These are phyloP conservation scores for Geodia barretti DNA, from an alignment of 37 sponge, comb jelly and placozoan species.

Conservation along the genomic window DNA sequence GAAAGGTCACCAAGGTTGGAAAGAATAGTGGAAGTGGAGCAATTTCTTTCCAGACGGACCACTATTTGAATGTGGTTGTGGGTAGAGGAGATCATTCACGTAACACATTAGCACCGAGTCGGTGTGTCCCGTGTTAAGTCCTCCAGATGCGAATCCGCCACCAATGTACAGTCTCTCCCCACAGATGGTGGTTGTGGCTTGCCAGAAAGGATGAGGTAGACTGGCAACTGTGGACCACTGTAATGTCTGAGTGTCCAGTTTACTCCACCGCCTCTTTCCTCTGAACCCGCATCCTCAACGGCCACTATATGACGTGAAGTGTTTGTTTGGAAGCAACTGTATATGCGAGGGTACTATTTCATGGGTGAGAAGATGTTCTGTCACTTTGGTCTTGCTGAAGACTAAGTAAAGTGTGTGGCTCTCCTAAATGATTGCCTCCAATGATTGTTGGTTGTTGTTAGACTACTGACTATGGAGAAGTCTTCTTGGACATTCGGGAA, in stretches of 20 bases:
- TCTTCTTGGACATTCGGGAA: slow-evolving; percentile 4
- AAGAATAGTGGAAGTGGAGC: neutral
- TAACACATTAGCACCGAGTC: neutral
- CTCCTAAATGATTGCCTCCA: slow-evolving; percentile 1
- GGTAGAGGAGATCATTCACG: neutral
- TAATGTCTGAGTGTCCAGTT: slow-evolving; percentile 9
- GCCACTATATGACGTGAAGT: neutral
- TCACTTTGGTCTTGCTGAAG: neutral
- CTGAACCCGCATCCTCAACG: neutral
- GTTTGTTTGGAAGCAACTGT: neutral
- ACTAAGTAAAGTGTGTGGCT: neutral
- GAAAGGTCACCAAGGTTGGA: neutral
- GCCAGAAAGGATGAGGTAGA: slow-evolving; percentile 1
- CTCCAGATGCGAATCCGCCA: neutral
- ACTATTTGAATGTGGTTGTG: neutral
- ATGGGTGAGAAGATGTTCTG: slow-evolving; percentile 9
- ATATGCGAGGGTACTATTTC: neutral
- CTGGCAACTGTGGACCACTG: slow-evolving; percentile 14
- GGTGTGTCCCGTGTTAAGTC: neutral
- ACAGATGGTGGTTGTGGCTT: slow-evolving; percentile 5
- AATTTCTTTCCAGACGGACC: neutral
- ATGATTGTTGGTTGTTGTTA: neutral
- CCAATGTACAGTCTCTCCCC: neutral
- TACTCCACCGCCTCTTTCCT: neutral
- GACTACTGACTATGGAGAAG: slow-evolving; percentile 15